These are phyloP conservation scores for Heteronetta atricapilla DNA, from an alignment of 2,113 vertebrate species.

Conservation along the genomic window DNA sequence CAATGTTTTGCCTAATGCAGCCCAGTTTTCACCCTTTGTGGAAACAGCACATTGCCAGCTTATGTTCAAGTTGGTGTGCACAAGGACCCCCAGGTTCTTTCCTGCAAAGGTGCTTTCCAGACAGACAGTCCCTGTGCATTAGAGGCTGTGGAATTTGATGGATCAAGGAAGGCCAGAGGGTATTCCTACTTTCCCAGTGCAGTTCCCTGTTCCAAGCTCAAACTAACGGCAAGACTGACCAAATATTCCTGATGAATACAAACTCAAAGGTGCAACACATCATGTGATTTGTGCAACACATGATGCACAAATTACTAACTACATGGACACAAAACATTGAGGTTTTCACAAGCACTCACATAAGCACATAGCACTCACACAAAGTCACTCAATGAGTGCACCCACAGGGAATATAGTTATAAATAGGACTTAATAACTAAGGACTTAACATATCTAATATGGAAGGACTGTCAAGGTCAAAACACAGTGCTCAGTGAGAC, in stretches of 20 bases:
- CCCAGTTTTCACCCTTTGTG: too few species aligned
- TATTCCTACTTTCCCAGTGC: not conserved
- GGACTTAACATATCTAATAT: not conserved
- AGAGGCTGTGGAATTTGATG: not conserved
- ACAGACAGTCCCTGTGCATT: not conserved
- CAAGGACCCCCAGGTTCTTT: not conserved
- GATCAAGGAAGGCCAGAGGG: not conserved
- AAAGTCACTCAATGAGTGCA: not conserved
- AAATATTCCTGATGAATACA: not conserved
- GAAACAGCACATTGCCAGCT: not conserved
- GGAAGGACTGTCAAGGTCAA: not conserved
- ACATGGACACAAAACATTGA: not conserved
- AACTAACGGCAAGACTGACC: not conserved
- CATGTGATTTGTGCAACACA: too few species aligned
- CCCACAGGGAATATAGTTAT: not conserved
- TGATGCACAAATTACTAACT: not conserved
- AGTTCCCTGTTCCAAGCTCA: not conserved
- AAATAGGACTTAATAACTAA: not conserved
- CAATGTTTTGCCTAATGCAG: too few species aligned
- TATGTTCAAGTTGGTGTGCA: not conserved
- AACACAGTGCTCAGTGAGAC: not conserved
- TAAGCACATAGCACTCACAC: not conserved
- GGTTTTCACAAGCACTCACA: not conserved
- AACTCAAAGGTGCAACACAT: not conserved
- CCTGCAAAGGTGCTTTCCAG: not conserved